Percentiles rank a stretch among this genome's conserved stretches.
These are phyloP conservation scores for Lasiurus cinereus DNA, from an alignment of 2,113 vertebrate genomes.

Conservation along the genomic window DNA sequence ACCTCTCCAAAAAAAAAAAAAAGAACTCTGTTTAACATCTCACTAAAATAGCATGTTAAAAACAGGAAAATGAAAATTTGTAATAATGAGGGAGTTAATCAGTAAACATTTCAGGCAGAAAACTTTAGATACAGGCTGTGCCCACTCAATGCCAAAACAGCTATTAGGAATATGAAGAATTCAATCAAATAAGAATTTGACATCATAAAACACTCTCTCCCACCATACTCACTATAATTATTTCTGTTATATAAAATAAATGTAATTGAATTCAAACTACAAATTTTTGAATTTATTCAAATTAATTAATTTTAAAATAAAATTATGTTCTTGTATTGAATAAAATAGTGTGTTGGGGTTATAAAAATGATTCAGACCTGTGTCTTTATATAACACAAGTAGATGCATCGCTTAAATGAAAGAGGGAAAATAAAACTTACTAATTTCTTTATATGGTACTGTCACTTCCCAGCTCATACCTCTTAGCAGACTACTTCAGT, in stretches of 20 bases:
- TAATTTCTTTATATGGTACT: background rate
- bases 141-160: constrained; percentile 36
- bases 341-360: background rate
- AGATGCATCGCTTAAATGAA: constrained; percentile 16
- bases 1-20: background rate
- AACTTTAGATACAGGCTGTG: constrained; percentile 28
- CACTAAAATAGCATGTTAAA: constrained; percentile 41
- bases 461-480: background rate
- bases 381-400: constrained; percentile 25
- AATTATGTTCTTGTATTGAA: constrained; percentile 14
- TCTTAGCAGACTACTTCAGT: background rate
- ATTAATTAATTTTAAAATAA: constrained; percentile 61
- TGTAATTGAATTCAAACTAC: constrained; percentile 34
- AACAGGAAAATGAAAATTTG: constrained; percentile 60
- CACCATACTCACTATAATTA: background rate
- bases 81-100: constrained; percentile 60
- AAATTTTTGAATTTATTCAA: constrained; percentile 49
- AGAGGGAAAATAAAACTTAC: constrained; percentile 32
- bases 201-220: constrained; percentile 24
- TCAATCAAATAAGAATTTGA: constrained; percentile 56
- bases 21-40: constrained; percentile 26
- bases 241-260: constrained; percentile 44
- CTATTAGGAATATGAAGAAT: constrained; percentile 39
- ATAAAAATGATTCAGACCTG: constrained; percentile 46
- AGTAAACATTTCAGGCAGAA: constrained; percentile 55